Conservation (phyloP, 2,797 vertebrate genomes). For the Manis crassicaudata region DNA sequence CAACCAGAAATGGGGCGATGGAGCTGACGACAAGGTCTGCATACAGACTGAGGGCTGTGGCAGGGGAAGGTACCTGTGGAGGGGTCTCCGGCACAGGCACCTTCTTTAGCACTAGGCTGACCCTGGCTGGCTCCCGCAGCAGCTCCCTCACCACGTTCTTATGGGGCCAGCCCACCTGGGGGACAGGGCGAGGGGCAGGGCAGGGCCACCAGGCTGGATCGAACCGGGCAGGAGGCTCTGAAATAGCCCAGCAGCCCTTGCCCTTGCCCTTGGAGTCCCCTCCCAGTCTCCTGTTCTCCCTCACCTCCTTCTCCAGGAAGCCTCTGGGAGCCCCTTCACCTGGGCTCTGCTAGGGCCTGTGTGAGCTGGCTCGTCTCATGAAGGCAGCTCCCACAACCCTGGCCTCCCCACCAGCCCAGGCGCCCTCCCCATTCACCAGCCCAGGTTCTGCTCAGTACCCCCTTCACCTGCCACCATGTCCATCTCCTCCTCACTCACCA, state of each 20-base stretch:
- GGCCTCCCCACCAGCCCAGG: background rate
- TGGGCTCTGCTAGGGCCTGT: background rate
- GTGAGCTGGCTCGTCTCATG: background rate
- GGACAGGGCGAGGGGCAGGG: background rate
- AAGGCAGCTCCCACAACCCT: background rate
- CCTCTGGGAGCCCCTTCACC: background rate
- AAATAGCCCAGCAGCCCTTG: background rate
- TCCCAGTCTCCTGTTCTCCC: background rate
- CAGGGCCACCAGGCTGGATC: background rate
- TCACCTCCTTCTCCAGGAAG: background rate
- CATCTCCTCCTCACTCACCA: slow-evolving; percentile 89
- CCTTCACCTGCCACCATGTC: background rate
- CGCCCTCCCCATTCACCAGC: background rate
- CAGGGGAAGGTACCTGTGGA: slow-evolving; percentile 42
- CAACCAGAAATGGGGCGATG: slow-evolving; percentile 12
- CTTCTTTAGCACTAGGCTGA: slow-evolving; percentile 93
- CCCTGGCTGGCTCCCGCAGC: slow-evolving; percentile 86
- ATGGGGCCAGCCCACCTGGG: slow-evolving; percentile 95
- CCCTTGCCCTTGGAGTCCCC: background rate
- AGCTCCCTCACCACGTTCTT: slow-evolving; percentile 91
- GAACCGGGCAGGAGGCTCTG: background rate
- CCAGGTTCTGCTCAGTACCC: background rate
- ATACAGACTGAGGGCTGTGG: background rate
- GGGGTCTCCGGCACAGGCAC: slow-evolving; percentile 80
- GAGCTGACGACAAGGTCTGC: background rate